These are phyloP conservation scores for Heterotis niloticus DNA, from an alignment of 2,113 vertebrate species.

Conservation along the genomic window DNA sequence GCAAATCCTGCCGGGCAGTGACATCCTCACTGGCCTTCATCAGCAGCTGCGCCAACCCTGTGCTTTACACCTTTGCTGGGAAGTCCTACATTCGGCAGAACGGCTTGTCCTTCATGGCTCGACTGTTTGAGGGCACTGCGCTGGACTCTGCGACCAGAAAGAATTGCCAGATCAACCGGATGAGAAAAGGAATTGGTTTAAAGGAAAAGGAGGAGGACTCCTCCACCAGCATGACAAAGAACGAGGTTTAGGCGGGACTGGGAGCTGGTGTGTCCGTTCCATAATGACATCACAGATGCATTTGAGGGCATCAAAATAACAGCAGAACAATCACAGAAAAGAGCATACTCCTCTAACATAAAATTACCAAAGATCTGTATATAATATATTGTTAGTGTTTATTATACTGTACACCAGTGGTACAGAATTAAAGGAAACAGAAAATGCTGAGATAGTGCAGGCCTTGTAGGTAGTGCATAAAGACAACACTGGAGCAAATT, in stretches of 20 bases:
- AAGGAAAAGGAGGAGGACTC: constrained; percentile 1
- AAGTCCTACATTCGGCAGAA: constrained; percentile 65
- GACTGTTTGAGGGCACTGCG: constrained; percentile 61
- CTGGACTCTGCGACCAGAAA: constrained; percentile 39
- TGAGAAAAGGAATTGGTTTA: background rate
- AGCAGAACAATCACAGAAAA: too few relatives aligned
- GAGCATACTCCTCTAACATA: too few relatives aligned
- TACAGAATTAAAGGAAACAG: too few relatives aligned
- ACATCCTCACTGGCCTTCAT: constrained; percentile 66
- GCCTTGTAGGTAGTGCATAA: too few relatives aligned
- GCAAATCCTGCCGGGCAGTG: constrained; percentile 38
- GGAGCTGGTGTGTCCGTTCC: background rate
- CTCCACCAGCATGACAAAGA: background rate
- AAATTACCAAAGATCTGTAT: too few relatives aligned
- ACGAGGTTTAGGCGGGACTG: background rate
- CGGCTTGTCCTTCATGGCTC: constrained; percentile 66
- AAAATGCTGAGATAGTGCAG: too few relatives aligned
- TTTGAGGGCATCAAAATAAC: too few relatives aligned
- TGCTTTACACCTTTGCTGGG: constrained; percentile 67
- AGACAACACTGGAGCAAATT: too few relatives aligned
- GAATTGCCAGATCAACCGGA: background rate
- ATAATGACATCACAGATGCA: too few relatives aligned
- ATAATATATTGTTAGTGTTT: too few relatives aligned
- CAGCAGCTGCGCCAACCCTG: constrained; percentile 67
- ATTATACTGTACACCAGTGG: too few relatives aligned